Conservation (phyloP, 2,888 invertebrate genomes). For the Lasius platythorax region DNA sequence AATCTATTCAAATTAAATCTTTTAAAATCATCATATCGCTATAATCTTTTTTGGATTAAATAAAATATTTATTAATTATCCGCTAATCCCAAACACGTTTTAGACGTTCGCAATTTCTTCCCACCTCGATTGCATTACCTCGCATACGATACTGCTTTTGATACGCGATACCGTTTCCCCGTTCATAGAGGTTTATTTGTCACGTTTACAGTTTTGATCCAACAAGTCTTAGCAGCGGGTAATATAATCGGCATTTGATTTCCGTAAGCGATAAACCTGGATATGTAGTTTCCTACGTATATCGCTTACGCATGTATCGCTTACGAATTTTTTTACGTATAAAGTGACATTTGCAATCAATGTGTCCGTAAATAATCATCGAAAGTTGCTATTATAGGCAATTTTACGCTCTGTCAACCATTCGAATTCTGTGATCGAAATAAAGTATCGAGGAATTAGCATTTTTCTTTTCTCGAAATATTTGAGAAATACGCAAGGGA, state of each 20-base stretch:
- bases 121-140: neutral
- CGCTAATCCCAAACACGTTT: neutral
- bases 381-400: neutral
- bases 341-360: neutral
- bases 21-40: neutral
- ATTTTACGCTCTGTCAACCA: neutral
- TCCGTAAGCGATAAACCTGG: slow-evolving; percentile 5
- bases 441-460: neutral
- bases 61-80: neutral
- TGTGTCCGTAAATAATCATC: neutral
- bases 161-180: neutral
- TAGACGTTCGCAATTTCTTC: neutral
- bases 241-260: slow-evolving; percentile 22
- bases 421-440: neutral
- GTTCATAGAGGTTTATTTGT: slow-evolving; percentile 19
- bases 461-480: neutral
- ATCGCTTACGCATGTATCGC: neutral
- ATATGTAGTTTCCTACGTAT: neutral
- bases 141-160: neutral
- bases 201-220: slow-evolving; percentile 32
- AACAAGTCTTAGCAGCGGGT: slow-evolving; percentile 1
- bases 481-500: neutral
- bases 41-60: neutral
- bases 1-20: neutral
- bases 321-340: neutral